Base-by-base conservation (phyloP, 2,797 vertebrate species). In the Acropternis orthonyx region DNA sequence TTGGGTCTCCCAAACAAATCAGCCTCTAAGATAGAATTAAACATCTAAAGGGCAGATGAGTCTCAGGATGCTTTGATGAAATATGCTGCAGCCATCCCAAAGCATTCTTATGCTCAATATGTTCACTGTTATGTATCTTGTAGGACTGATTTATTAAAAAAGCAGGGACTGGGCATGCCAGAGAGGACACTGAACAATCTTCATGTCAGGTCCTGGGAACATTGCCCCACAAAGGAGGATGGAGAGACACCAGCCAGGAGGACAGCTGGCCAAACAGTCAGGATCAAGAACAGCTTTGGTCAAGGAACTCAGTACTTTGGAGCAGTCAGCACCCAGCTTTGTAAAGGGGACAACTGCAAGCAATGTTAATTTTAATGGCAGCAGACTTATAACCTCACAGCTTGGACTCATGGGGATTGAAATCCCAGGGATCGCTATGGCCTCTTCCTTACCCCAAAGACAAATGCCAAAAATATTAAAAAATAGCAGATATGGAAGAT, bases 401-500 rank as follows among this genome's bases (percentile, higher is more conserved):
- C 54, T 63, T 43, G 52, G 48, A 62, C 27, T 73, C 71, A 30
- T 0, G 0, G 71, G 56, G 88, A 92, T 1, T 87, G 56, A 96
- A 87, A 65, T 85, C 91, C 91, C 67, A 67, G 52, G 44, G 77
- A 61, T 27, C 80, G 20, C 56, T 67, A 14, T 27, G 65, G 71
- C 71, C 74, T 79, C 63, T 77, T 44, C 48, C 52, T 88, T 76
- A 95, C 51, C 80, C 80, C 80, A 72, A 49, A 61, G 32, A 46
- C 67, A 76, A 90, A 88, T 34, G 74, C 92, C 95, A 91, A 94
- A 81, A 92, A 83, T 39, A 95, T 74, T 87, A 4, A 30, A 88
- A 90, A 77, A 71, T 4, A 87, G 41, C 41, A 76, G 61, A 95
- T 87, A 93, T 43, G 83, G 63, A 89, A 86, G 61, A 12, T 71